Conservation (phyloP, 2,113 vertebrate genomes). For the Danio rerio region DNA sequence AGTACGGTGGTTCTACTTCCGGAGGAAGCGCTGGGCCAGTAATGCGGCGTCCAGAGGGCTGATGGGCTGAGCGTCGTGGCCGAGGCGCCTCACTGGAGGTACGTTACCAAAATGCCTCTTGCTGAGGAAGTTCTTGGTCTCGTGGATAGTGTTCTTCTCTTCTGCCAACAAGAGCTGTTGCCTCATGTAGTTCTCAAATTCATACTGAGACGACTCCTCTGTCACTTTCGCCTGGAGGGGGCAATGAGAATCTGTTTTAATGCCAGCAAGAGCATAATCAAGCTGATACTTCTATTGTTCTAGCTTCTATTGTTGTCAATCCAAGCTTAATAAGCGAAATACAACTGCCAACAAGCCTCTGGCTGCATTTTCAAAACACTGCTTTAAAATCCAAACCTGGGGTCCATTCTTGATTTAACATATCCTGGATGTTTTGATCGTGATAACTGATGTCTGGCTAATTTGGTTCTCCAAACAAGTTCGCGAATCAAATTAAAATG, state of each 20-base stretch:
- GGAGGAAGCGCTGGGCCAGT: slow-evolving; percentile 93
- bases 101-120: slow-evolving; percentile 91
- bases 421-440: too few species aligned
- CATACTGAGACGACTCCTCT: slow-evolving; percentile 96
- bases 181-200: slow-evolving; percentile 99
- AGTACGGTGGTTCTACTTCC: slow-evolving; percentile 79
- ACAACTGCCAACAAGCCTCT: neutral
- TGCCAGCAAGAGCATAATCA: neutral
- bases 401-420: too few species aligned
- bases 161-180: slow-evolving; percentile 97
- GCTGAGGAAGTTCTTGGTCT: slow-evolving; percentile 91
- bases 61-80: slow-evolving; percentile 94
- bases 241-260: slow-evolving; percentile 8
- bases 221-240: slow-evolving; percentile 87
- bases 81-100: slow-evolving; percentile 91
- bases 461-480: too few species aligned
- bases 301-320: neutral
- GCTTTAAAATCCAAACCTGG: too few species aligned
- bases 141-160: slow-evolving; percentile 95
- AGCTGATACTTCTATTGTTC: neutral
- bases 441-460: too few species aligned
- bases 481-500: too few species aligned
- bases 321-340: neutral
- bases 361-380: neutral
- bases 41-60: slow-evolving; percentile 94